These are phyloP conservation scores for Brachyhypopomus gauderio DNA, from an alignment of 2,113 vertebrate genomes.

Conservation along the genomic window DNA sequence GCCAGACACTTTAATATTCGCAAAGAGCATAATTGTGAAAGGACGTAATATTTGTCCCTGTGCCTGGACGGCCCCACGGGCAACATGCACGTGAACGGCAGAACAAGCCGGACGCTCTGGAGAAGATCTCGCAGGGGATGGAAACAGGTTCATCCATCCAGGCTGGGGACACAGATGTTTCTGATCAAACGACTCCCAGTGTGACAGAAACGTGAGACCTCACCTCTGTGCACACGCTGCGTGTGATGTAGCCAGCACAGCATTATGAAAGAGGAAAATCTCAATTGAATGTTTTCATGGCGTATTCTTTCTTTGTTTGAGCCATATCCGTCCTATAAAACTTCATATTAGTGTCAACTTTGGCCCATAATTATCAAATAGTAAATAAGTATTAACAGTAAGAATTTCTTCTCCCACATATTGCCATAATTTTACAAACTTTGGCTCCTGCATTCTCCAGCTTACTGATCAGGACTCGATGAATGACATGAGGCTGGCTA, in stretches of 20 bases:
- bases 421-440: neutral
- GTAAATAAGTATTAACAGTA: too few relatives aligned
- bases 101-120: constrained; percentile 67
- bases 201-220: neutral
- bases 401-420: neutral
- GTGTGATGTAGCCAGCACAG: too few relatives aligned
- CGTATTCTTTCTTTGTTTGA: too few relatives aligned
- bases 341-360: too few relatives aligned
- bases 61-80: constrained; percentile 90
- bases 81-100: constrained; percentile 80
- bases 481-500: neutral
- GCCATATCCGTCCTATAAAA: too few relatives aligned
- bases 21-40: constrained; percentile 98
- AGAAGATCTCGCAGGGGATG: constrained; percentile 80
- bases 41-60: constrained; percentile 90
- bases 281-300: too few relatives aligned
- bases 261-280: too few relatives aligned
- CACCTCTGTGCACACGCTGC: neutral
- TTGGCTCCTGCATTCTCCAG: too few relatives aligned
- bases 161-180: constrained; percentile 37
- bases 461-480: too few relatives aligned
- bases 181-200: constrained; percentile 27
- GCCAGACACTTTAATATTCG: constrained; percentile 99
- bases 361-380: too few relatives aligned
- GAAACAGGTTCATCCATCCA: constrained; percentile 58